Evolutionary conservation across 2,797 vertebrate genomes (phyloP).

Genomic region (Taenioides sp.): DNA sequence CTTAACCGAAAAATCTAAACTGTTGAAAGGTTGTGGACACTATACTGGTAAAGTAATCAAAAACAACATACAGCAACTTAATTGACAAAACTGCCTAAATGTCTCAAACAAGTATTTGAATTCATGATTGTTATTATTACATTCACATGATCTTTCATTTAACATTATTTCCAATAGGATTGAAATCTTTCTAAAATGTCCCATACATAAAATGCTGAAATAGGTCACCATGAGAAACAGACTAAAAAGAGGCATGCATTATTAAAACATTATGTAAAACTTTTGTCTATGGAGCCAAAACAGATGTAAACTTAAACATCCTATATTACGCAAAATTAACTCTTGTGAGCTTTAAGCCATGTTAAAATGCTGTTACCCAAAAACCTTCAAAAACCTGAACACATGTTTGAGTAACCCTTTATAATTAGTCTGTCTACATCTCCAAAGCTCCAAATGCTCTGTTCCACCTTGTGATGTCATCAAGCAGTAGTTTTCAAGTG

Average conservation of each 20-base stretch:
- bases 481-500: too few species aligned
- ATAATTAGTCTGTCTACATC: too few species aligned
- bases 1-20: not conserved
- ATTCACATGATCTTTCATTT: not conserved
- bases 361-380: too few species aligned
- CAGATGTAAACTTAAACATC: not conserved
- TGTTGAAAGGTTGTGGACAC: conserved; percentile 2
- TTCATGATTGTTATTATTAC: not conserved
- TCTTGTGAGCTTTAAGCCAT: too few species aligned
- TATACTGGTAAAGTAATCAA: not conserved
- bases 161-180: not conserved
- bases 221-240: not conserved
- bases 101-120: not conserved
- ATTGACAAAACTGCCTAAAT: not conserved
- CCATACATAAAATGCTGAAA: not conserved
- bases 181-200: not conserved
- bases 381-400: too few species aligned
- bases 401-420: too few species aligned
- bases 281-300: not conserved
- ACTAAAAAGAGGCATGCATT: conserved; percentile 5
- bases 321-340: too few species aligned
- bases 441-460: too few species aligned
- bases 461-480: too few species aligned
- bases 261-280: conserved; percentile 2
- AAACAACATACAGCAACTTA: not conserved